These are phyloP conservation scores for Oriolus oriolus DNA, from an alignment of 2,113 vertebrate genomes.

Conservation along the genomic window DNA sequence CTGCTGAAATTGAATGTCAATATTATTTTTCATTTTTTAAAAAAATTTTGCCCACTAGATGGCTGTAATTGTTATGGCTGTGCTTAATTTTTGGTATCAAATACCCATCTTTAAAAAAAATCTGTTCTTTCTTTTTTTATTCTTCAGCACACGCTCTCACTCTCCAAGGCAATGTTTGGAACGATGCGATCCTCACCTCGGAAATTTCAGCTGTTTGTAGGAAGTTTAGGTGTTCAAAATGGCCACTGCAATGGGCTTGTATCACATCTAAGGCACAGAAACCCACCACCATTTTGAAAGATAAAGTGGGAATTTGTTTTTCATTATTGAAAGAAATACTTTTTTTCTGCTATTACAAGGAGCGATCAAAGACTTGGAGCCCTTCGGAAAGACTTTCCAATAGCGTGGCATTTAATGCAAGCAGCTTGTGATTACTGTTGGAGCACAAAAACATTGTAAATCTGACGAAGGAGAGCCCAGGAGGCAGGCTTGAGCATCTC, in stretches of 20 bases:
- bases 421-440: background rate
- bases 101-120: background rate
- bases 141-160: fast-evolving
- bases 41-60: constrained; percentile 30
- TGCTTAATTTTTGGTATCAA: background rate
- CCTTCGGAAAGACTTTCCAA: background rate
- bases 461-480: background rate
- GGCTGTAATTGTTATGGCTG: constrained; percentile 19
- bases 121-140: background rate
- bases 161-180: fast-evolving
- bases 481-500: constrained; percentile 15
- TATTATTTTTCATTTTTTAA: background rate
- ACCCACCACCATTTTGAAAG: background rate
- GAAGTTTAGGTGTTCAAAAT: background rate
- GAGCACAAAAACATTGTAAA: background rate
- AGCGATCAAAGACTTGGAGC: background rate
- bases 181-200: background rate
- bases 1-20: background rate
- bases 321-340: background rate
- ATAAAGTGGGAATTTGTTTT: background rate
- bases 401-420: background rate
- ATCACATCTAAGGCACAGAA: background rate
- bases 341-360: background rate
- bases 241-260: background rate
- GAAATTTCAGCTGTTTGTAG: background rate